These are phyloP conservation scores for Cosmopolites sordidus DNA, from an alignment of 2,888 invertebrate genomes.

Conservation along the genomic window DNA sequence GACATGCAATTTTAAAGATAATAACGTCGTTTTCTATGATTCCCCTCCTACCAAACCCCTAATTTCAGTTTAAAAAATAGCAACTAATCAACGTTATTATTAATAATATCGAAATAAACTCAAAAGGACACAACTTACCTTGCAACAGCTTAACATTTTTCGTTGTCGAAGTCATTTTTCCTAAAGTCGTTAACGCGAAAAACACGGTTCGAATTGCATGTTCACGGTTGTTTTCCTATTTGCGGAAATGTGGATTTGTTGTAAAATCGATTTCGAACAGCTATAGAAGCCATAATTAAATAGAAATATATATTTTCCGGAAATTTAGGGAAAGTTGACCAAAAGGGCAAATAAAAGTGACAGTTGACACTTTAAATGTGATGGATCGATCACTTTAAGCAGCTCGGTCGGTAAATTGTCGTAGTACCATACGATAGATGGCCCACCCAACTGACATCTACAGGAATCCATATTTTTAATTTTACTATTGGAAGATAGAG, in stretches of 20 bases:
- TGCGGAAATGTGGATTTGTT: neutral
- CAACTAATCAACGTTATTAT: no score
- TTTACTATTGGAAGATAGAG: no score
- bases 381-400: neutral
- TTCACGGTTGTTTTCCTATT: slow-evolving; percentile 10
- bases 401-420: neutral
- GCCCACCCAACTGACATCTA: no score
- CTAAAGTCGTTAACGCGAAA: slow-evolving; percentile 10
- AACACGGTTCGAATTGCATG: slow-evolving; percentile 9
- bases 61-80: no score
- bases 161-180: slow-evolving; percentile 29
- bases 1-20: no score
- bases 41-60: no score
- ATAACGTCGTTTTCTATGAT: neutral
- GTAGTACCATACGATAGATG: neutral
- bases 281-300: slow-evolving; percentile 8
- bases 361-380: slow-evolving; percentile 18
- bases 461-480: no score
- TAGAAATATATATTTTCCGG: slow-evolving; percentile 9
- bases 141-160: slow-evolving; percentile 25
- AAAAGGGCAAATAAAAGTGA: slow-evolving; percentile 15
- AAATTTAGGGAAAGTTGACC: slow-evolving; percentile 15
- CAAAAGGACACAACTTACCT: slow-evolving; percentile 16
- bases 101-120: no score
- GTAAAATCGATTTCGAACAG: slow-evolving; percentile 4